A percentile compares a stretch with the other conserved stretches of the same genome.
phyloP scores from a whole-genome alignment of 2,888 invertebrate species.

The Agrypnus murinus region DNA sequence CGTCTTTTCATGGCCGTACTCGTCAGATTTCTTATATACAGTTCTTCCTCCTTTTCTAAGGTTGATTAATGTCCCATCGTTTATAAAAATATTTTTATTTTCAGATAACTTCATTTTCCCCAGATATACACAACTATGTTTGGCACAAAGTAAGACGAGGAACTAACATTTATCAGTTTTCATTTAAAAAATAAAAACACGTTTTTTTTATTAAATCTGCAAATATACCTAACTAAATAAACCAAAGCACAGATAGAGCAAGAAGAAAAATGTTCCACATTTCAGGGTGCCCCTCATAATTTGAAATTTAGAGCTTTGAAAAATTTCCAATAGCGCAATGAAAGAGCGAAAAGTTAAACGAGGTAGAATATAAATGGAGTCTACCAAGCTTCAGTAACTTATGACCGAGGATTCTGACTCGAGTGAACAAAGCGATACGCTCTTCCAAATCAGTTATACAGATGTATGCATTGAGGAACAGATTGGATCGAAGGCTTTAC shows the following conservation, averaged over 20 bases:
- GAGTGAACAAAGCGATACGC: constrained; percentile 56
- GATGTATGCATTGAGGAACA: constrained; percentile 58
- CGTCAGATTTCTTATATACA: constrained; percentile 57
- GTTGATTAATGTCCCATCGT: constrained; percentile 47
- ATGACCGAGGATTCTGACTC: constrained; percentile 54
- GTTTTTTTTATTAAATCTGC: no score
- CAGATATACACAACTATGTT: background rate
- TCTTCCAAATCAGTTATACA: constrained; percentile 58
- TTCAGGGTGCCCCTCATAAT: constrained; percentile 33
- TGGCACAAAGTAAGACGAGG: background rate
- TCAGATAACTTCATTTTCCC: constrained; percentile 20
- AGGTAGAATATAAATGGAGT: constrained; percentile 57
- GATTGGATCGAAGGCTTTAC: constrained; percentile 58
- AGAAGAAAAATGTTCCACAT: no score
- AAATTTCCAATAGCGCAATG: constrained; percentile 47
- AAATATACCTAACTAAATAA: no score
- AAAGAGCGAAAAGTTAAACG: constrained; percentile 54
- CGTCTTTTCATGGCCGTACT: constrained; percentile 58
- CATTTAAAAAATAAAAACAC: no score
- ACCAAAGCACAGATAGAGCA: background rate
- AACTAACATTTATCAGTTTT: no score
- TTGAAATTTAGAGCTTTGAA: constrained; percentile 48
- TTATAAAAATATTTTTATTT: constrained; percentile 32
- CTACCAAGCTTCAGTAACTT: constrained; percentile 52
- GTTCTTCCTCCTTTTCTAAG: constrained; percentile 37